Evolutionary conservation across 2,888 invertebrate species (phyloP), one percentile per base, ranked within the genome.

Genomic region (Polymixis flavicincta): DNA sequence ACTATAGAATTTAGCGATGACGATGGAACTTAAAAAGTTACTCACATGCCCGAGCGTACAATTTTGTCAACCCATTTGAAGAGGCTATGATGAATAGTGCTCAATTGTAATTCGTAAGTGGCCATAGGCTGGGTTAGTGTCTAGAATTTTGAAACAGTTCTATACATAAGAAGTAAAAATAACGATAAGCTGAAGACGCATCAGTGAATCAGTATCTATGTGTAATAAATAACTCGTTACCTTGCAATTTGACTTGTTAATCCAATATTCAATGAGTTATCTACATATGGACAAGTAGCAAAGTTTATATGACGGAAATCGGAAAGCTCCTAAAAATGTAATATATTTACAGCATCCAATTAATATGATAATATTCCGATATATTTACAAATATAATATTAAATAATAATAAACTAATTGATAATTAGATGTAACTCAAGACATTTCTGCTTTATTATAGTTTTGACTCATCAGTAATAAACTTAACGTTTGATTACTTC

Each of bases 201-300:
- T n/a, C n/a, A 25, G 14, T 78, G 45, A 55, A 65, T 55, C 22
- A 50, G 48, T 52, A 63, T 11, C n/a, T 17, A 28, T n/a, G 0
- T 25, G 25, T 52, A 57, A 72, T 80, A 69, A 72, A 84, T 66
- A 48, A 72, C 52, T 25, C 3, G 25, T 61, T 61, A 73, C 85
- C 74, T 84, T 84, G 61, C 57, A 73, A 80, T 73, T 80, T 84
- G 69, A 84, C 80, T 84, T 74, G 74, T 74, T 84, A 66, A 73
- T 84, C 19, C n/a, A 57, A 80, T 71, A 65, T 64, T 72, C 52
- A 84, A 63, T 59, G 63, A 79, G 63, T 42, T 65, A 64, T 83
- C 42, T 45, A 72, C 19, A 13, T 50, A 59, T 9, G 13, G 28
- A 72, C 45, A 37, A 55, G 64, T 45, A 57, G 45, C 63, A 28